Evolutionary conservation across 2,113 vertebrate genomes (phyloP).

Genomic region (Pardalotus punctatus): DNA sequence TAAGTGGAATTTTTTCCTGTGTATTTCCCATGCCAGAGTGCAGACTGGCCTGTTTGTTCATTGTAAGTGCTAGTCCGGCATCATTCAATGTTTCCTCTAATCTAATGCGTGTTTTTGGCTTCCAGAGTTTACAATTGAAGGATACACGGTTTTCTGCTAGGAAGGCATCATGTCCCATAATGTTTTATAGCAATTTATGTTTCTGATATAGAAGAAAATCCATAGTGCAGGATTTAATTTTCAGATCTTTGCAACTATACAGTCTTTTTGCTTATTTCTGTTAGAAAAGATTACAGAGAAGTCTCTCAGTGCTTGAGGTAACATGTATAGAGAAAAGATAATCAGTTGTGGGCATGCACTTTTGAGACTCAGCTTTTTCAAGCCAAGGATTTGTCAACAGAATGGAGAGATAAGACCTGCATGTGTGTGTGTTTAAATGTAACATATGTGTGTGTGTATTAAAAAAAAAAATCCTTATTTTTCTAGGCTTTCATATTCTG

Average conservation of each 20-base stretch:
- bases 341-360: neutral
- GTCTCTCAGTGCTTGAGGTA: neutral
- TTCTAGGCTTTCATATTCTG: neutral
- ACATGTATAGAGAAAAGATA: neutral
- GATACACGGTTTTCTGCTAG: neutral
- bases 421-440: neutral
- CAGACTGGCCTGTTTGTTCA: neutral
- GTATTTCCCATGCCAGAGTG: neutral
- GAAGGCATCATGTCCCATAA: neutral
- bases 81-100: neutral
- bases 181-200: neutral
- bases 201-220: neutral
- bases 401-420: neutral
- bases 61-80: neutral
- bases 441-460: fast-evolving
- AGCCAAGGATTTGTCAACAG: neutral
- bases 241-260: neutral
- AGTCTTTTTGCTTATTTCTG: neutral
- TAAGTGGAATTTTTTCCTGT: neutral
- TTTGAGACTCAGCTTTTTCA: neutral
- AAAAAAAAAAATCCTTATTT: neutral
- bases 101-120: fast-evolving
- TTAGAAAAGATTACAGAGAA: neutral
- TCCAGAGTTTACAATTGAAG: neutral
- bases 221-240: neutral